Evolutionary conservation across 2,797 vertebrate species (phyloP), one percentile per base, ranked within the genome.

Genomic region (Oreochromis grahami): DNA sequence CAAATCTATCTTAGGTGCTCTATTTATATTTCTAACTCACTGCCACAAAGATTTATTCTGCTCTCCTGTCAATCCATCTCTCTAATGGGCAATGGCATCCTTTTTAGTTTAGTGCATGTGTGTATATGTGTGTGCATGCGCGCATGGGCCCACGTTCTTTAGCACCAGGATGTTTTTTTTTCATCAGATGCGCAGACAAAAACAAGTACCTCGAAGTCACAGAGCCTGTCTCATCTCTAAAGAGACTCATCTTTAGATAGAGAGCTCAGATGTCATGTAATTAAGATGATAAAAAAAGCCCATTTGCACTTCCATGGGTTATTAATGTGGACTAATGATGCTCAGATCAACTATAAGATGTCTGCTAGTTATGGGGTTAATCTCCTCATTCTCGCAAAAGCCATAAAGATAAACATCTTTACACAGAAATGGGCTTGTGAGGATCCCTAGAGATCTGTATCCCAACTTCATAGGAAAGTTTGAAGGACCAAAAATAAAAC

Each of bases 261-360:
- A 91, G 92, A 94, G 93, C 93, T 94, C 90, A 94, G 94, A 95
- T 96, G 94, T 95, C 94, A 92, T 94, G 95, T 95, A 96, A 96
- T 96, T 96, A 96, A 95, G 95, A 96, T 95, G 95, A 96, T 96
- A 93, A 95, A 96, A 95, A 93, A 92, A 70, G 85, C 68, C 93
- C 94, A 96, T 96, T 96, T 96, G 93, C 93, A 93, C 94, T 94
- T 95, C 89, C 94, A 96, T 95, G 95, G 94, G 92, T 96, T 96
- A 96, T 96, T 96, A 96, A 96, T 96, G 95, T 94, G 95, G 95
- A 95, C 95, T 96, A 96, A 96, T 96, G 96, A 96, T 86, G 91
- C 94, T 94, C 89, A 94, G 95, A 96, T 96, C 96, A 95, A 89
- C 94, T 92, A 82, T 90, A 92, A 94, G 94, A 96, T 96, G 93